Evolutionary conservation across 2,797 vertebrate genomes (phyloP).

Genomic region (Enteromius viviparus): DNA sequence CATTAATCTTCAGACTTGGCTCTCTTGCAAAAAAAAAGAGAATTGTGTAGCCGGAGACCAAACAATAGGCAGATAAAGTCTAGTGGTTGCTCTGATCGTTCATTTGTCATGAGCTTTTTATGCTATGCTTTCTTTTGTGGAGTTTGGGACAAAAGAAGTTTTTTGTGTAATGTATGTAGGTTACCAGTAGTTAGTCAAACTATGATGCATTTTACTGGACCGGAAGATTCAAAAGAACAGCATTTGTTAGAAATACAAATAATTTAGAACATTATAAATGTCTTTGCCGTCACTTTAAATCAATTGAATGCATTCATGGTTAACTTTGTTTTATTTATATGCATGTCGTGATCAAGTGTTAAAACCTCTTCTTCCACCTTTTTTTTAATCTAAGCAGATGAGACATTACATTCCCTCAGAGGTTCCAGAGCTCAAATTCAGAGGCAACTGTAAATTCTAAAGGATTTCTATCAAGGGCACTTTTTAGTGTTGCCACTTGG

Average conservation of each 20-base stretch:
- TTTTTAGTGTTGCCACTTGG: constrained; percentile 46
- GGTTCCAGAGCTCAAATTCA: background rate
- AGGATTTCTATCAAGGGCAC: background rate
- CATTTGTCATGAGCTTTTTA: background rate
- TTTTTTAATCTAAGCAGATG: background rate
- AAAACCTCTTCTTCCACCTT: background rate
- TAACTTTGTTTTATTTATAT: background rate
- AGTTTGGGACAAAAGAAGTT: background rate
- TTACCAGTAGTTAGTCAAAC: background rate
- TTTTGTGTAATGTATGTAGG: background rate
- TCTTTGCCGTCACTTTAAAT: background rate
- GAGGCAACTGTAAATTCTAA: background rate
- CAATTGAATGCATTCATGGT: too few species aligned
- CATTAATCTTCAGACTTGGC: constrained; percentile 14
- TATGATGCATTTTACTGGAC: background rate
- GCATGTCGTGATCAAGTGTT: background rate
- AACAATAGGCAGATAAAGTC: background rate
- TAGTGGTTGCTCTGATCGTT: background rate
- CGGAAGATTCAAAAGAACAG: background rate
- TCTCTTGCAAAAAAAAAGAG: background rate
- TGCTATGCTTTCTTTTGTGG: background rate
- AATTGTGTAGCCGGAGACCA: background rate
- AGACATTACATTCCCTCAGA: background rate
- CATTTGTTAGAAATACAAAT: background rate
- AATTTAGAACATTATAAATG: background rate